A percentile compares a stretch with the other conserved stretches of the same genome.
phyloP scores from a whole-genome alignment of 2,888 invertebrate genomes.

The Drosophila meridiana region DNA sequence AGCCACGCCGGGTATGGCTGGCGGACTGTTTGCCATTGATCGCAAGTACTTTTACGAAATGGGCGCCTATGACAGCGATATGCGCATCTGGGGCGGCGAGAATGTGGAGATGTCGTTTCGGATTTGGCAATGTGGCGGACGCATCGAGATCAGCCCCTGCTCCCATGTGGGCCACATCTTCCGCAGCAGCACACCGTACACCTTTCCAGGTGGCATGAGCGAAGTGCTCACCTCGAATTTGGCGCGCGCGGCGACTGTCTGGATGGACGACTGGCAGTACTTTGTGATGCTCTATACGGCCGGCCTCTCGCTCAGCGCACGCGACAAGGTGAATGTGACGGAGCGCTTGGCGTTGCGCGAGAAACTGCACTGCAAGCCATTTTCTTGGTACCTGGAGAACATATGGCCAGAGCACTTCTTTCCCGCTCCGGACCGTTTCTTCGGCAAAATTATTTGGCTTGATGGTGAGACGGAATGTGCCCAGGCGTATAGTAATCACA shows the following conservation, averaged over 20 bases:
- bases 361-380: conserved; percentile 92
- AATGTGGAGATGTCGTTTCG: conserved; percentile 98
- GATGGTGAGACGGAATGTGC: conserved; percentile 80
- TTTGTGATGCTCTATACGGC: conserved; percentile 95
- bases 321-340: conserved; percentile 85
- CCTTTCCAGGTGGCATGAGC: conserved; percentile 96
- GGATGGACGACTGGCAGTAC: conserved; percentile 99
- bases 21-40: conserved; percentile 93
- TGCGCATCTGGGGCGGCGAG: conserved; percentile 98
- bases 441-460: conserved; percentile 91
- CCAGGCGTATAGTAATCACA: conserved; percentile 75
- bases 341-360: conserved; percentile 89
- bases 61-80: conserved; percentile 95
- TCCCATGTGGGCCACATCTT: conserved; percentile 97
- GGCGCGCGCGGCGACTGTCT: conserved; percentile 96
- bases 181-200: conserved; percentile 96
- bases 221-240: conserved; percentile 93
- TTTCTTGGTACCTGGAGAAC: conserved; percentile 96
- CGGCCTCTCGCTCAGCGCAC: conserved; percentile 85
- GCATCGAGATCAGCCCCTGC: conserved; percentile 95
- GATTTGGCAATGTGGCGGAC: conserved; percentile 97
- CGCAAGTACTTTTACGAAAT: conserved; percentile 94
- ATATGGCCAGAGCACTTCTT: conserved; percentile 99
- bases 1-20: conserved; percentile 96
- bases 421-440: conserved; percentile 93